phyloP scores from a whole-genome alignment of 2,888 invertebrate species.

The Plutella xylostella region DNA sequence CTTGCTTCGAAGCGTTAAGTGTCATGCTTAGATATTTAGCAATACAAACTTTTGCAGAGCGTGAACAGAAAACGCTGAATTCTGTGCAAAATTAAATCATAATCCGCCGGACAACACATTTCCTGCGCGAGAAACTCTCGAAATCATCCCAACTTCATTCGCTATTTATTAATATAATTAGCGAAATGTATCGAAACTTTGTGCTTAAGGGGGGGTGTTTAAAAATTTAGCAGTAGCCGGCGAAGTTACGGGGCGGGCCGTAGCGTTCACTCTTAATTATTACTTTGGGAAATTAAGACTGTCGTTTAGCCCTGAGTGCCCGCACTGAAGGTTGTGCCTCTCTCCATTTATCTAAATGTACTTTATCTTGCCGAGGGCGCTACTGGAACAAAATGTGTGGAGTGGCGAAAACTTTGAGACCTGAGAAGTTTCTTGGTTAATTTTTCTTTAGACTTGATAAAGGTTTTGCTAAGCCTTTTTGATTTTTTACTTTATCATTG shows the following conservation, averaged over 20 bases:
- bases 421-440: not conserved
- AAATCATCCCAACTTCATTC: no score
- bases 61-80: no score
- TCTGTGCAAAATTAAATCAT: no score
- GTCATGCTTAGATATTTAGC: no score
- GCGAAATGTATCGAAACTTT: slow-evolving; percentile 60
- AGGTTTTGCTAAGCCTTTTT: not conserved
- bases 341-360: slow-evolving; percentile 67
- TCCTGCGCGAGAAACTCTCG: no score
- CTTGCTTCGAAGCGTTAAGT: no score
- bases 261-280: slow-evolving; percentile 69
- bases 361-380: slow-evolving; percentile 57
- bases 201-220: slow-evolving; percentile 63
- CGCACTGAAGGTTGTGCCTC: slow-evolving; percentile 48
- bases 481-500: not conserved
- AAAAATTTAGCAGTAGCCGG: slow-evolving; percentile 53
- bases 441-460: not conserved
- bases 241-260: slow-evolving; percentile 40
- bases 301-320: slow-evolving; percentile 64
- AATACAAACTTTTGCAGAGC: no score
- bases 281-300: slow-evolving; percentile 71
- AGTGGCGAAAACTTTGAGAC: slow-evolving; percentile 24
- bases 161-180: slow-evolving; percentile 62
- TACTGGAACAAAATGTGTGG: slow-evolving; percentile 26
- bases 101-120: no score